Evolutionary conservation across 2,888 invertebrate genomes (phyloP).

Genomic region (Vesta saturnalis): DNA sequence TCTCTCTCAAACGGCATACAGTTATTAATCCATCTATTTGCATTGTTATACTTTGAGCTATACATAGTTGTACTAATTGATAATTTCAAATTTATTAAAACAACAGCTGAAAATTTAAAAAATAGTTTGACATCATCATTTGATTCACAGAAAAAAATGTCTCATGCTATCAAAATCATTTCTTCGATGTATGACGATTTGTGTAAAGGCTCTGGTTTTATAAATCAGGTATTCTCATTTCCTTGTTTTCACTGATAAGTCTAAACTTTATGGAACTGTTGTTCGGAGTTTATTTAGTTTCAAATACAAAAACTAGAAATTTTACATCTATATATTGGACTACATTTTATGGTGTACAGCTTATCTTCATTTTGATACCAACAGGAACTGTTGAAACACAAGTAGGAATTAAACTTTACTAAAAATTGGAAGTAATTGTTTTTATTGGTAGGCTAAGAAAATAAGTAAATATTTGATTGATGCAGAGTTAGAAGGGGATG

Average conservation of each 20-base stretch:
- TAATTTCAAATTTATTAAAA: conserved; percentile 24
- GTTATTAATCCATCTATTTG: conserved; percentile 24
- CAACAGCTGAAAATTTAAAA: conserved; percentile 17
- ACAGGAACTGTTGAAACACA: conserved; percentile 21
- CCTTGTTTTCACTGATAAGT: conserved; percentile 30
- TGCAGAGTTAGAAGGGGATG: conserved; percentile 22
- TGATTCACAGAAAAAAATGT: neutral
- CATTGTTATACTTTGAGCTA: conserved; percentile 23
- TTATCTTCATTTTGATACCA: conserved; percentile 23
- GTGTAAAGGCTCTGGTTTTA: conserved; percentile 25
- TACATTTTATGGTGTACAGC: conserved; percentile 20
- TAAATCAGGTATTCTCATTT: conserved; percentile 31
- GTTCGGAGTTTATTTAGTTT: conserved; percentile 24
- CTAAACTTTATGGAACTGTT: conserved; percentile 32
- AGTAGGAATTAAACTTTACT: conserved; percentile 7
- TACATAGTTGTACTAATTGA: conserved; percentile 20
- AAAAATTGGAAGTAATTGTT: neutral
- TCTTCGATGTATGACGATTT: conserved; percentile 33
- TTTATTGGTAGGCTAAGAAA: conserved; percentile 23
- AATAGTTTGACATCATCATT: neutral
- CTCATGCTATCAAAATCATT: conserved; percentile 19
- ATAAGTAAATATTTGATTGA: conserved; percentile 29
- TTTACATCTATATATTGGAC: conserved; percentile 28
- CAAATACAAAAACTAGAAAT: conserved; percentile 9
- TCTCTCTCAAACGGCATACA: conserved; percentile 24